These are phyloP conservation scores for Marmota flaviventris DNA, from an alignment of 2,113 vertebrate species.

Conservation along the genomic window DNA sequence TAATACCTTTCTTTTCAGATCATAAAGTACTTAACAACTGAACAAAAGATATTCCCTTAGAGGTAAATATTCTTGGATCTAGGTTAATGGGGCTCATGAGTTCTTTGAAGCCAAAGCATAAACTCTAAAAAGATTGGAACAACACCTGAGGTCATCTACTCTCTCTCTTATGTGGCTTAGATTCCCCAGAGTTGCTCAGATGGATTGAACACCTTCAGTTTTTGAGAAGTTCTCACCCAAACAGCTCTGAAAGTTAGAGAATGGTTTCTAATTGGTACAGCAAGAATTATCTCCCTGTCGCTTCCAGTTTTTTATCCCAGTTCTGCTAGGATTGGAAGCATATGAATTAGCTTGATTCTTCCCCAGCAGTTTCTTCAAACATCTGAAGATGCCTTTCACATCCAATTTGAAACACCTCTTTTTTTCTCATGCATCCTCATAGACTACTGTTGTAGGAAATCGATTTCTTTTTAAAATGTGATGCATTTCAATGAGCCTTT, in stretches of 20 bases:
- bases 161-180: background rate
- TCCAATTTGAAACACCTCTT: background rate
- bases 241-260: background rate
- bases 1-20: conserved; percentile 11
- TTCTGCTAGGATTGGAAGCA: background rate
- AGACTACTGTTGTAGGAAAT: background rate
- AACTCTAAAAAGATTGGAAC: background rate
- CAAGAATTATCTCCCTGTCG: background rate
- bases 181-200: background rate
- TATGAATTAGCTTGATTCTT: background rate
- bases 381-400: background rate
- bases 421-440: background rate
- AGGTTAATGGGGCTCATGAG: background rate
- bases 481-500: background rate
- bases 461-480: background rate
- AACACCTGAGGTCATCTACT: background rate
- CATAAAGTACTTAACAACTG: background rate
- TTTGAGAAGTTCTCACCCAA: background rate
- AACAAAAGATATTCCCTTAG: background rate
- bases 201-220: background rate
- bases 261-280: background rate
- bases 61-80: background rate
- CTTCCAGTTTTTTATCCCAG: background rate
- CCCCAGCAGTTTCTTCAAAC: background rate
- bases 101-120: background rate